Evolutionary conservation across 2,113 vertebrate species (phyloP).

Genomic region (Nestor notabilis): DNA sequence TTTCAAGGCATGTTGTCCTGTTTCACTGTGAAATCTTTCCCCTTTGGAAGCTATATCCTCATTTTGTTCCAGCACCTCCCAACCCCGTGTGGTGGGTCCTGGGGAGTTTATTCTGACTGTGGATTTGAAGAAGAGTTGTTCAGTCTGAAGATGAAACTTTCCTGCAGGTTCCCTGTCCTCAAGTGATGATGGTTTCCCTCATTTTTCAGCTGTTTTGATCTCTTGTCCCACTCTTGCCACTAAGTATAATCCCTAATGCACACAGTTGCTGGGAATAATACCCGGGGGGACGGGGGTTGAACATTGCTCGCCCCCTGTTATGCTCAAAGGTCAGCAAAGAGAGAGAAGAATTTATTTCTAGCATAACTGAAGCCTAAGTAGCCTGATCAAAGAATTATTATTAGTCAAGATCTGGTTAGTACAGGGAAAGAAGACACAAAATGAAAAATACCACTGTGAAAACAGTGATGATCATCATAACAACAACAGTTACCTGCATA

Average conservation of each 20-base stretch:
- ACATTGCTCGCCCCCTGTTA: background rate
- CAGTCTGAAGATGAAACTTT: background rate
- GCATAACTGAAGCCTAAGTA: background rate
- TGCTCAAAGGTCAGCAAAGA: background rate
- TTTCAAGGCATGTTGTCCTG: background rate
- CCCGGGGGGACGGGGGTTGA: background rate
- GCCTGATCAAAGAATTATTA: background rate
- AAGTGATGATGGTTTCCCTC: background rate
- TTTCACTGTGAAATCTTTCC: background rate
- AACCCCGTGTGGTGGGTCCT: background rate
- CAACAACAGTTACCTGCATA: background rate
- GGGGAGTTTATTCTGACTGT: background rate
- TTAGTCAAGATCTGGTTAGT: background rate
- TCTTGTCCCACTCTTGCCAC: background rate
- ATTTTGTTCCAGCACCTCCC: background rate
- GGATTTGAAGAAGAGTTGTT: background rate
- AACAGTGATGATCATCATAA: background rate
- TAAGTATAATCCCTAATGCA: background rate
- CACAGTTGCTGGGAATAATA: background rate
- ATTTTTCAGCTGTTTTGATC: background rate
- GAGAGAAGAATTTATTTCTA: background rate
- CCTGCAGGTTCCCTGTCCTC: background rate
- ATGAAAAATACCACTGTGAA: background rate
- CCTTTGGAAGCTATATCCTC: background rate
- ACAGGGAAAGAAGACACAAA: background rate